Evolutionary conservation across 2,888 invertebrate species (phyloP).

Genomic region (Entomobrya proxima): DNA sequence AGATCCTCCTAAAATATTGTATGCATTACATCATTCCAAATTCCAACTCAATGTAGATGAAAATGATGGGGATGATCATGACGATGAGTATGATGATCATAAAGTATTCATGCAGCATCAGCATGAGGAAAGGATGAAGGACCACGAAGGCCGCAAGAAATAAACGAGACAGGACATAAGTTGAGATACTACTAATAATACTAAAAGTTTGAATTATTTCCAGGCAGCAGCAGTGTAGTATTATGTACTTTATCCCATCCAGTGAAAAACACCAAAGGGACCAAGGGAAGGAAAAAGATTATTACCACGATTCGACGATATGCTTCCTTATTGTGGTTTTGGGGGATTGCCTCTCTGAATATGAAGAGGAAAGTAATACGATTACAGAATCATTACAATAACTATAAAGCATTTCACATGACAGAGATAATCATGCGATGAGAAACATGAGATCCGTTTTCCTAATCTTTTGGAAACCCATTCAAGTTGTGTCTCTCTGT

Average conservation of each 20-base stretch:
- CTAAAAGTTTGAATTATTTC: neutral
- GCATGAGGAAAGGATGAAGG: neutral
- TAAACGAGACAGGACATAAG: conserved; percentile 2
- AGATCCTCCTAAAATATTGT: too few relatives aligned
- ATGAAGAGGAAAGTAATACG: too few relatives aligned
- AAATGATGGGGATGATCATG: conserved; percentile 1
- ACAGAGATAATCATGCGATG: too few relatives aligned
- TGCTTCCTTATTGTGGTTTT: too few relatives aligned
- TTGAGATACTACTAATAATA: conserved; percentile 11
- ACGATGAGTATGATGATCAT: neutral
- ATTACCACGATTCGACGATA: too few relatives aligned
- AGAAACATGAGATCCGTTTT: neutral
- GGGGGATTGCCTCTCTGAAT: too few relatives aligned
- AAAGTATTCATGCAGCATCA: neutral
- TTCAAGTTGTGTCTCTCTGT: too few relatives aligned
- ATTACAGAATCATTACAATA: too few relatives aligned
- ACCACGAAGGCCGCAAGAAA: conserved; percentile 8
- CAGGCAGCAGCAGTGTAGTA: too few relatives aligned
- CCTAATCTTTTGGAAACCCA: neutral
- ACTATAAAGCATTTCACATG: too few relatives aligned
- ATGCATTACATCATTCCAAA: too few relatives aligned
- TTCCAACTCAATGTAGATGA: neutral
- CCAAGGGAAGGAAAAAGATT: neutral
- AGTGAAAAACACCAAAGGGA: neutral
- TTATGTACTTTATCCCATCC: neutral